Base-by-base conservation (phyloP, 2,113 vertebrate genomes). In the Chloropsis hardwickii region DNA sequence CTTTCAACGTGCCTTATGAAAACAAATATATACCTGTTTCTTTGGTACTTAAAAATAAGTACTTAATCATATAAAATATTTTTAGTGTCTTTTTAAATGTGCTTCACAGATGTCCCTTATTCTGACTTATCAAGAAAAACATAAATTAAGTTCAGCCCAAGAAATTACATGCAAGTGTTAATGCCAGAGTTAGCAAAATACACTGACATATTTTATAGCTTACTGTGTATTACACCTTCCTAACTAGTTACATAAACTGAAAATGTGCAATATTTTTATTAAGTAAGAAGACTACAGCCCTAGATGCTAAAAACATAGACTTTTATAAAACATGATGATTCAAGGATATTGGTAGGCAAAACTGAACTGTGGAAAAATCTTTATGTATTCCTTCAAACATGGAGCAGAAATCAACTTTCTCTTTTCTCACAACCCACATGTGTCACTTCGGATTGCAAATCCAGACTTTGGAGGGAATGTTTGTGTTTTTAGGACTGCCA, bases 111-210 rank as follows among this genome's bases (percentile, higher is more conserved):
- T n/a, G n/a, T 58, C 56, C 29, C 29, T 92, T 88, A 80, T 88
- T 90, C 19, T 58, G 74, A 90, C 33, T 76, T 91, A 77, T 15
- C 77, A 95, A 87, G 77, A 88, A 80, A 19, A 65, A 92, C 4
- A 4, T 92, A 87, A 94, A 92, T 94, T 80, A 54, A 71, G 39
- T 76, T 88, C 67, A 85, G 48, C 22, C 17, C 40, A 29, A 82
- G 53, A 91, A 96, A 95, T 88, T 66, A 73, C 54, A 77, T 7
- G 12, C 58, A 90, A 94, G 58, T 95, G 85, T 77, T 90, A 94
- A 64, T 65, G 79, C 9, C n/a, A 29, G 48, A 95, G 50, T 91
- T 73, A 88, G 71, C 44, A 90, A 95, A 95, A 92, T 37, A 80
- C 35, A 81, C 45, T 53, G 86, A 87, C 61, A n/a, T 87, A 69